phyloP scores from a whole-genome alignment of 2,797 vertebrate species.

The Leuciscus waleckii region DNA sequence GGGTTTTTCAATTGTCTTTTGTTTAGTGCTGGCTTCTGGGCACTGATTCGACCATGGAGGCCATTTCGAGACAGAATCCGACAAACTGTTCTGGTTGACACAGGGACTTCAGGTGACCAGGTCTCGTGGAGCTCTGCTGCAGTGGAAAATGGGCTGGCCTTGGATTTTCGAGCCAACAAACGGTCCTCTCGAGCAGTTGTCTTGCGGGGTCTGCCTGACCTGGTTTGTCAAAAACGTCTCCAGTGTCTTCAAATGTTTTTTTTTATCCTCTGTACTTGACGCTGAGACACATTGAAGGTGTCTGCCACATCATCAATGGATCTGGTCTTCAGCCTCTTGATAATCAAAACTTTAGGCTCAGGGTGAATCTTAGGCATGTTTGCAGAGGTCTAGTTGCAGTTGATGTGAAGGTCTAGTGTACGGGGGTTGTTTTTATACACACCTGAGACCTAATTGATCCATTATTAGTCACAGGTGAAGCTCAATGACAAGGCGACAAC shows the following conservation, averaged over 20 bases:
- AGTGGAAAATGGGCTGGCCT: slow-evolving; percentile 14
- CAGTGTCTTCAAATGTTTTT: slow-evolving; percentile 14
- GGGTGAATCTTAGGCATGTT: too few relatives aligned
- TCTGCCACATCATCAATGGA: background rate
- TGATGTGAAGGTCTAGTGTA: background rate
- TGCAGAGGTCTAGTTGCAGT: too few relatives aligned
- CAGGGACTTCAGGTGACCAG: slow-evolving; percentile 16
- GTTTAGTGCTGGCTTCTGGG: slow-evolving; percentile 17
- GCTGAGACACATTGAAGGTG: background rate
- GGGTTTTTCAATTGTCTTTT: slow-evolving; percentile 6
- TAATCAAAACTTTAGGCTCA: too few relatives aligned
- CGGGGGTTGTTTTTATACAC: slow-evolving; percentile 38
- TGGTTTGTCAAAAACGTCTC: slow-evolving; percentile 8
- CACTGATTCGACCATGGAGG: background rate
- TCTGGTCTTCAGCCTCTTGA: too few relatives aligned
- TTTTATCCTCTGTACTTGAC: slow-evolving; percentile 22
- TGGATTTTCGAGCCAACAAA: slow-evolving; percentile 13
- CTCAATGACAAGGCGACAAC: slow-evolving; percentile 8
- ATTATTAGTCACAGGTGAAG: slow-evolving; percentile 17
- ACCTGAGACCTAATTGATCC: slow-evolving; percentile 25
- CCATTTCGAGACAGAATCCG: background rate
- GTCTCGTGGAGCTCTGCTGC: slow-evolving; percentile 2
- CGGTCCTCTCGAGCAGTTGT: slow-evolving; percentile 7
- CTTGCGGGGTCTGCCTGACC: slow-evolving; percentile 16
- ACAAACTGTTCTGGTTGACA: background rate